These are phyloP conservation scores for Aphaenogaster floridana DNA, from an alignment of 1,140 invertebrate genomes.

Conservation along the genomic window DNA sequence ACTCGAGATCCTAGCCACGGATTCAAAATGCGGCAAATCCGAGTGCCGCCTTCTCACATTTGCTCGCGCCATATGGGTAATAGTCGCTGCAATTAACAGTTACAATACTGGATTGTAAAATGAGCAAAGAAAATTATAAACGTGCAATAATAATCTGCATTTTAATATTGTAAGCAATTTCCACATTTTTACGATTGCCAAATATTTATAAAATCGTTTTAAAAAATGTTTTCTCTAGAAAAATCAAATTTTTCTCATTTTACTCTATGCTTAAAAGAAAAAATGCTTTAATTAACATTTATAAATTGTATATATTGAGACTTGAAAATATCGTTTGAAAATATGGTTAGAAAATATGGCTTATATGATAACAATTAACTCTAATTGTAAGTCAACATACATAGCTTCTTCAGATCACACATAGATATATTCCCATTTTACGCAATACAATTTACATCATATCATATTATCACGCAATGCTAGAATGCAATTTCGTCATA, in stretches of 20 bases:
- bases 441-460: not conserved
- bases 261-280: not conserved
- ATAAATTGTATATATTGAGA: not conserved
- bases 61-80: conserved; percentile 77
- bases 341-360: not conserved
- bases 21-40: conserved; percentile 88
- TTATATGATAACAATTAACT: not conserved
- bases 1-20: conserved; percentile 89
- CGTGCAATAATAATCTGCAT: not conserved
- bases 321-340: not conserved
- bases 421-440: not conserved
- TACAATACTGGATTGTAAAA: not conserved
- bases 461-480: not conserved
- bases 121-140: not conserved
- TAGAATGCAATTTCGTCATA: not conserved
- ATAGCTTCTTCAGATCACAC: not conserved
- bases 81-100: conserved; percentile 28
- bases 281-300: not conserved
- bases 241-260: not conserved
- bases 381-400: not conserved
- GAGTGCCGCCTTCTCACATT: conserved; percentile 78
- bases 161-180: not conserved
- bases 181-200: not conserved
- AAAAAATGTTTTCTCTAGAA: not conserved
- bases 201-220: not conserved